Base-by-base conservation (phyloP, 92 coral and sea anemone species). In the Paramuricea clavata region DNA sequence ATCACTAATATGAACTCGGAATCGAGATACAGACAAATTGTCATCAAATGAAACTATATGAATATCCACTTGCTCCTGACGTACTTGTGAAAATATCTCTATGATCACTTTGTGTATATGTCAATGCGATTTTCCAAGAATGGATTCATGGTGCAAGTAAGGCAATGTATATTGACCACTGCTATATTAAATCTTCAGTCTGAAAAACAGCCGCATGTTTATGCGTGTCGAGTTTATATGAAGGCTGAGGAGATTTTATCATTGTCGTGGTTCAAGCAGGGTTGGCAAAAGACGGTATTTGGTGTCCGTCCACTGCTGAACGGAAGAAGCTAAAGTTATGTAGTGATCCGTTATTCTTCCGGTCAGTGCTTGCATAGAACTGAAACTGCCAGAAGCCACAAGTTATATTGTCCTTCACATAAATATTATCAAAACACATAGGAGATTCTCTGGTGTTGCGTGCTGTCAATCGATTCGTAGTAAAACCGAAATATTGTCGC, bases 381-480 rank as follows among this genome's bases (percentile, higher is more conserved):
- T 1, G 1, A 47, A 47, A 47, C 52, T 47, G 52, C 13, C 52
- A 47, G 2, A 47, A 47, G 52, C 10, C 17, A 47, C 17, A 12
- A 5, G 25, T 71, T 16, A 22, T 75, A 44, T 72, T 72, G 78
- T 32, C 78, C 78, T 72, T 72, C 3, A 34, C 21, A 72, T 69
- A 25, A 50, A 6, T 43, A 39, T 41, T 22, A 42, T 2, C 6
- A 16, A 32, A 21, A 43, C n/a, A 12, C 3, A 16, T 19, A 25
- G 17, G 10, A 47, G 52, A 47, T 5, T 47, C 17, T 47, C 52
- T 47, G 52, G 15, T 47, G 52, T 15, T 47, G 1, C 1, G 17
- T 47, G 16, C 52, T 2, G 10, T 47, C 15, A 47, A 47, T 47
- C 4, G 52, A 9, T 15, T 47, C 52, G 52, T 15, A 47, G 16